A percentile compares a stretch with the other conserved stretches of the same genome.
These are phyloP conservation scores for Synergus laeviventris DNA, from an alignment of 2,888 invertebrate species.

Conservation along the genomic window DNA sequence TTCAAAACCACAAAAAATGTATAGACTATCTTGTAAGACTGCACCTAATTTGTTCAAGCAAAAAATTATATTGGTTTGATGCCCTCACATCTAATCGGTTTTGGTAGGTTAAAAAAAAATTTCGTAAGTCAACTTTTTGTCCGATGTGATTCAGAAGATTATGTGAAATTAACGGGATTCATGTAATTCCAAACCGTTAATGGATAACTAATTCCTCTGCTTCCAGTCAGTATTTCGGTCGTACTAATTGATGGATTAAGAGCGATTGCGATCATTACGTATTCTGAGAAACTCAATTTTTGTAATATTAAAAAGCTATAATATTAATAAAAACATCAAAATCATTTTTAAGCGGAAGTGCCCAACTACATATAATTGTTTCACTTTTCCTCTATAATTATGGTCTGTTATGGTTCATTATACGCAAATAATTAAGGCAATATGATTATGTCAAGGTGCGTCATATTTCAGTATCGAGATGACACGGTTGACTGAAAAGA, in stretches of 20 bases:
- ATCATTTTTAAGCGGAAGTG: neutral
- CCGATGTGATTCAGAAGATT: too few species aligned
- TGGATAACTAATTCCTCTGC: neutral
- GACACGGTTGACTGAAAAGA: constrained; percentile 8
- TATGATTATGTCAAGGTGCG: constrained; percentile 39
- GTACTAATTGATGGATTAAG: neutral
- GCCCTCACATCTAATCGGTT: too few species aligned
- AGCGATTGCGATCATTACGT: neutral
- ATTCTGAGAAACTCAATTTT: neutral
- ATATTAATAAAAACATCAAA: neutral
- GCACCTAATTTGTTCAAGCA: too few species aligned
- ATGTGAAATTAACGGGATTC: neutral
- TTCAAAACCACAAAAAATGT: too few species aligned
- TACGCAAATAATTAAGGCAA: constrained; percentile 31
- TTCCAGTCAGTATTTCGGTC: neutral
- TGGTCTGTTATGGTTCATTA: constrained; percentile 32
- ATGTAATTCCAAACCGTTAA: neutral
- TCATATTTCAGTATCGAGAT: constrained; percentile 27
- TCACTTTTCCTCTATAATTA: neutral
- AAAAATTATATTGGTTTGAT: too few species aligned
- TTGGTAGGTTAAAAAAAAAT: too few species aligned
- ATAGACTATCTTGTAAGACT: too few species aligned
- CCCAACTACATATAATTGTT: neutral
- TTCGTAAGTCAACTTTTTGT: too few species aligned
- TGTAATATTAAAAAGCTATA: neutral